Conservation (phyloP, 1,140 invertebrate genomes). For the Lordiphosa stackelbergi region DNA sequence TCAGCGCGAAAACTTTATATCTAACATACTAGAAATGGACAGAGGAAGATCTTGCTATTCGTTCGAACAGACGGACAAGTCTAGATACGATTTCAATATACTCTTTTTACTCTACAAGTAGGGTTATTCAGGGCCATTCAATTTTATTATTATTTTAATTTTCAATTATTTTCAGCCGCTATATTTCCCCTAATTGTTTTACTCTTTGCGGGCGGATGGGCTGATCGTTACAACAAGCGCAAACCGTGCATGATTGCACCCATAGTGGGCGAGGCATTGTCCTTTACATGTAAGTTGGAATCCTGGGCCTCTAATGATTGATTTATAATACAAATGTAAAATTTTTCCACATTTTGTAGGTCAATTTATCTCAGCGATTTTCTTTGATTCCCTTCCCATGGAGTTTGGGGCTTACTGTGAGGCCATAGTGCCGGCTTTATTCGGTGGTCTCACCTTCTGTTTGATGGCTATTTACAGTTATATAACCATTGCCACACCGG, state of each 20-base stretch:
- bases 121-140: no score
- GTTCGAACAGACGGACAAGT: no score
- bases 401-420: conserved; percentile 79
- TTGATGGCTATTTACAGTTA: conserved; percentile 83
- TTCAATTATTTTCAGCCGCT: conserved; percentile 66
- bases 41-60: no score
- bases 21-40: no score
- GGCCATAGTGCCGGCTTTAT: conserved; percentile 79
- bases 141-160: background rate
- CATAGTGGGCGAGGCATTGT: conserved; percentile 79
- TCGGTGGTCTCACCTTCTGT: conserved; percentile 80
- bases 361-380: conserved; percentile 66
- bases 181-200: conserved; percentile 81
- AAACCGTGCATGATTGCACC: conserved; percentile 83
- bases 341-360: conserved; percentile 20
- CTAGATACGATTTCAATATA: no score
- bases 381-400: conserved; percentile 77
- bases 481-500: conserved; percentile 80
- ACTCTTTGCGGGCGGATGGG: conserved; percentile 82
- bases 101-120: no score
- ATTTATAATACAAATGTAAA: background rate
- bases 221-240: conserved; percentile 81
- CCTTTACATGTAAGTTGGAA: conserved; percentile 55
- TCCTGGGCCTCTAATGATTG: no score
- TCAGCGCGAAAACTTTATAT: no score